Evolutionary conservation across 2,113 vertebrate species (phyloP), one percentile per base, ranked within the genome.

Genomic region (Fukomys damarensis): DNA sequence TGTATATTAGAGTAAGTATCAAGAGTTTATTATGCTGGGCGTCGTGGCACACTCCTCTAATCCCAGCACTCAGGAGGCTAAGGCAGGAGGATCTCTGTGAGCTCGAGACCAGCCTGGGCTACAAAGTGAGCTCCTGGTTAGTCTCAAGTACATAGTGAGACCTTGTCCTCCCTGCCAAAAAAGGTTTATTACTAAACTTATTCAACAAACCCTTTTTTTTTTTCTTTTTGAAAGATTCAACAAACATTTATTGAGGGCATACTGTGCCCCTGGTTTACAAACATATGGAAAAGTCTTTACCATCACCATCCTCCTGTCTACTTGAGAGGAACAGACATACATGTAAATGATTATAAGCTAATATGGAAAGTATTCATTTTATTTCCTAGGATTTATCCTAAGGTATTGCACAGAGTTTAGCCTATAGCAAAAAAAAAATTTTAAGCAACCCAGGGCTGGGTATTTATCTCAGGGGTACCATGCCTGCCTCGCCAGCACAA

Each of bases 361-460:
- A 89, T 82, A 52, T 35, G 1, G 20, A 66, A 89, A 85, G 10
- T 5, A 58, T 63, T 91, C 20, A 76, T 90, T 94, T 85, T 92
- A 65, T 85, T 59, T 92, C 35, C 72, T 89, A 28, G 28, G 88
- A 81, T 86, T 94, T 94, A 61, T 52, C 58, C 22, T 89, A 89
- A 85, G 9, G 35, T 80, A 80, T 38, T 65, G 20, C 63, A 74
- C 56, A 91, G 26, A 70, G 41, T 89, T 96, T 95, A 76, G 63
- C 22, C 59, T 94, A 0, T 88, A 63, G 14, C 43, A 20, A 35
- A 61, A 77, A 19, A 61, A 74, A 74, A 28, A 46, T 11, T 41
- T n/a, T 41, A 72, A 70, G 46, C 46, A 49, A 49, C 46, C 46
- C 46, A 49, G 46, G 46, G 46, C 46, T 49, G 46, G 5, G 46